These are phyloP conservation scores for Neosilurus mollespiculum DNA, from an alignment of 2,797 vertebrate species.

Conservation along the genomic window DNA sequence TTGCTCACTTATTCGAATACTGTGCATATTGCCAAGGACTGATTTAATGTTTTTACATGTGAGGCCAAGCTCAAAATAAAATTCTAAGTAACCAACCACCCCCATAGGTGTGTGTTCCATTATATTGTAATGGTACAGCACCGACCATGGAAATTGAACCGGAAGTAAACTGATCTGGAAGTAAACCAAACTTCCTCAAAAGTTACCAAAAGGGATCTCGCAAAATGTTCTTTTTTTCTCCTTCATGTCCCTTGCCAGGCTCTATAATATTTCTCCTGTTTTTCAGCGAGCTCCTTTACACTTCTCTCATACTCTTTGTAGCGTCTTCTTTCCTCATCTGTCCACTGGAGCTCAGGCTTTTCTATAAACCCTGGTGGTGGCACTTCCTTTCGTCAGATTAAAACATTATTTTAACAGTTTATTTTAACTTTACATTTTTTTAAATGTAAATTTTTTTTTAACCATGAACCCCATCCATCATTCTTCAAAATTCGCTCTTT, in stretches of 20 bases:
- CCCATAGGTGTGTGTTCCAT: no score
- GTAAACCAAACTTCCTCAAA: no score
- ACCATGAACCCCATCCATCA: constrained; percentile 79
- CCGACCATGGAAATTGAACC: no score
- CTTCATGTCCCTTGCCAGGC: no score
- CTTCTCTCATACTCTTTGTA: constrained; percentile 85
- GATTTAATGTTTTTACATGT: no score
- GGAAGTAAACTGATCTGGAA: no score
- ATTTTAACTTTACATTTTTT: background rate
- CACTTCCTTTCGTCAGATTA: constrained; percentile 76
- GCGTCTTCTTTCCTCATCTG: constrained; percentile 83
- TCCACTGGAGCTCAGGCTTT: constrained; percentile 80
- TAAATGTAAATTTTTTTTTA: constrained; percentile 73
- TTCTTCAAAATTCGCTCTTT: constrained; percentile 80
- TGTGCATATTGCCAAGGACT: no score
- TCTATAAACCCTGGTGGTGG: constrained; percentile 78
- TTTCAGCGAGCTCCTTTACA: constrained; percentile 79
- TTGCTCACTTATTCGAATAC: no score
- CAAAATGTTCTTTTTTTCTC: constrained; percentile 69
- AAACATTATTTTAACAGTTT: background rate
- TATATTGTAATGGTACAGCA: no score
- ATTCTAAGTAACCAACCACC: no score
- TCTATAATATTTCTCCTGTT: constrained; percentile 80
- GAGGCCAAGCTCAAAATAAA: no score
- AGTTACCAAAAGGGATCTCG: no score